phyloP scores from a whole-genome alignment of 2,888 invertebrate species.

The Eugnorisma glareosa region DNA sequence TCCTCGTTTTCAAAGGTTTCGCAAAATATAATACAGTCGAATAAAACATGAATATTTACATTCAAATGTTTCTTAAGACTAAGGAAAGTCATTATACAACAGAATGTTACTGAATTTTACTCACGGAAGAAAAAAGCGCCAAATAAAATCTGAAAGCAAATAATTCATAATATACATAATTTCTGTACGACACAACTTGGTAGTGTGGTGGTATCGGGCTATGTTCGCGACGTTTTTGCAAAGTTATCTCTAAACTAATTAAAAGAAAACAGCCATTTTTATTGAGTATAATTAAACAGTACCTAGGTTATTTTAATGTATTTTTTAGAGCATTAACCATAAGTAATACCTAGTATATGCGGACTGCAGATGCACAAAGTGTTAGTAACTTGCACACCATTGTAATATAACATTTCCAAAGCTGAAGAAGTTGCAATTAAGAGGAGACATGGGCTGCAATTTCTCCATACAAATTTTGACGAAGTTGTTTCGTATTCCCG shows the following conservation, averaged over 20 bases:
- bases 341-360: too few relatives aligned
- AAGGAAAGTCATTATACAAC: not conserved
- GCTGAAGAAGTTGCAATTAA: not conserved
- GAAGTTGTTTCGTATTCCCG: too few relatives aligned
- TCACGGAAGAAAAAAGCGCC: not conserved
- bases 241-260: conserved; percentile 69
- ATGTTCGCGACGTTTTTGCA: conserved; percentile 70
- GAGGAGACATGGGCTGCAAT: too few relatives aligned
- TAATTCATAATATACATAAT: conserved; percentile 35
- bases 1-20: not conserved
- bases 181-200: conserved; percentile 51
- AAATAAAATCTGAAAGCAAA: conserved; percentile 3
- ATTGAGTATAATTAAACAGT: conserved; percentile 4
- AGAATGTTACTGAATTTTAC: not conserved
- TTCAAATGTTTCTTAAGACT: not conserved
- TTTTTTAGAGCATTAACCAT: not conserved
- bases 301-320: not conserved
- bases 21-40: not conserved
- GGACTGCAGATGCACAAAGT: too few relatives aligned
- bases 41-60: conserved; percentile 15
- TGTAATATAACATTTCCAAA: not conserved
- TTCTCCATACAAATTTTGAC: too few relatives aligned
- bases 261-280: conserved; percentile 50
- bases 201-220: conserved; percentile 50
- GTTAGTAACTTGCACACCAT: too few relatives aligned